Conservation (phyloP, 2,888 invertebrate genomes). For the Lasioglossum pauxillum region DNA sequence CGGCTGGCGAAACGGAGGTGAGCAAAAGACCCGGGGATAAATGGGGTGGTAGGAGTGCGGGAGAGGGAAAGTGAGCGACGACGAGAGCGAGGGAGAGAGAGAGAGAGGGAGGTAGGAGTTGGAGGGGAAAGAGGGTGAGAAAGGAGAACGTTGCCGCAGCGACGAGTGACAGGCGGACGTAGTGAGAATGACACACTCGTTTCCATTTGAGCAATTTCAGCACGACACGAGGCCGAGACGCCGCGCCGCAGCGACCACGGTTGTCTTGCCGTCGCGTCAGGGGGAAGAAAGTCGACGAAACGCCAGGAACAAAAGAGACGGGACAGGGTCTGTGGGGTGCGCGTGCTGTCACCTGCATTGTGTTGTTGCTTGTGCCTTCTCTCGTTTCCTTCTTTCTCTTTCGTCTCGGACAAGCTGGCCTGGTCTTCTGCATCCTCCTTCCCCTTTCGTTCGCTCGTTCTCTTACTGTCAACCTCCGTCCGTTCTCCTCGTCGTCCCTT, state of each 20-base stretch:
- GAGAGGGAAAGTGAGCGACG: not conserved
- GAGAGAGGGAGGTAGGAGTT: not conserved
- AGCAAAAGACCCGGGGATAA: constrained; percentile 32
- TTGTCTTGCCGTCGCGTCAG: constrained; percentile 74
- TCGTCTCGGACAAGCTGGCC: constrained; percentile 41
- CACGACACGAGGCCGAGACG: constrained; percentile 68
- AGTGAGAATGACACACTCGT: constrained; percentile 77
- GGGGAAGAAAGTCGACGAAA: constrained; percentile 78
- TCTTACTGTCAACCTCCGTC: constrained; percentile 6
- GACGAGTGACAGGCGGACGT: constrained; percentile 72
- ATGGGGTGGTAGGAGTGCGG: not conserved
- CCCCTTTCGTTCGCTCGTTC: not conserved
- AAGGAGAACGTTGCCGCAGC: constrained; percentile 40
- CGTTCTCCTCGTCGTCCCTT: not conserved
- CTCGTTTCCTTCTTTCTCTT: constrained; percentile 47
- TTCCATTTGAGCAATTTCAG: constrained; percentile 78
- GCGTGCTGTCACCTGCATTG: constrained; percentile 82
- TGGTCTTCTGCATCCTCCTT: not conserved
- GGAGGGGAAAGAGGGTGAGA: constrained; percentile 7
- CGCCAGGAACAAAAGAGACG: constrained; percentile 77
- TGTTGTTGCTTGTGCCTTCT: constrained; percentile 71
- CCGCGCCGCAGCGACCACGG: constrained; percentile 64
- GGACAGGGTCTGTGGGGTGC: constrained; percentile 71
- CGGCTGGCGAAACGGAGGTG: constrained; percentile 38
- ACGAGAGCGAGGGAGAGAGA: not conserved